phyloP scores from a whole-genome alignment of 2,113 vertebrate species.

The Brienomyrus brachyistius region DNA sequence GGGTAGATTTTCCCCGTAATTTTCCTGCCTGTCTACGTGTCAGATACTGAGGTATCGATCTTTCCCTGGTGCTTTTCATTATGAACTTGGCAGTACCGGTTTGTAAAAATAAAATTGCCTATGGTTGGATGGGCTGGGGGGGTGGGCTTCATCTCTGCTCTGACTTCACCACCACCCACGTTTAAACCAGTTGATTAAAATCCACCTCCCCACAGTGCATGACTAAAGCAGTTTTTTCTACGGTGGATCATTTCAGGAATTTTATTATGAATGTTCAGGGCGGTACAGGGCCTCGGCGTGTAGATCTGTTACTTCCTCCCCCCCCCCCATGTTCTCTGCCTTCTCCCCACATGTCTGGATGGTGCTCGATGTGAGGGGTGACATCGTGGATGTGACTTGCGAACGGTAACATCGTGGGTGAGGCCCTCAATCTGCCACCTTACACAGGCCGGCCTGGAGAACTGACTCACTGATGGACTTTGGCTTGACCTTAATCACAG shows the following conservation, averaged over 20 bases:
- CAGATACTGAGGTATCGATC: background rate
- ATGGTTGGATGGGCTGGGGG: too few relatives aligned
- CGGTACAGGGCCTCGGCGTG: background rate
- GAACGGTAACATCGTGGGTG: too few relatives aligned
- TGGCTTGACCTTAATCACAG: too few relatives aligned
- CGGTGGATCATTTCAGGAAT: background rate
- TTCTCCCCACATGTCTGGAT: too few relatives aligned
- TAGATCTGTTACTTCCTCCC: background rate
- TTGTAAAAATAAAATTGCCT: background rate
- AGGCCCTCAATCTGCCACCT: too few relatives aligned
- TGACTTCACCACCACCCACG: background rate
- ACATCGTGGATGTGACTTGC: too few relatives aligned
- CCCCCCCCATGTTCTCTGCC: too few relatives aligned
- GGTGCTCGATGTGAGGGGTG: too few relatives aligned
- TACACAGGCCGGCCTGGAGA: too few relatives aligned
- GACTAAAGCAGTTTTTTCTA: background rate
- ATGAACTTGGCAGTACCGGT: background rate
- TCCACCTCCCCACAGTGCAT: background rate
- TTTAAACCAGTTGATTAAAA: background rate
- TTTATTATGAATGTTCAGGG: background rate
- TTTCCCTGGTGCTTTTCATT: background rate
- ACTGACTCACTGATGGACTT: too few relatives aligned
- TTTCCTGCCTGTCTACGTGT: background rate
- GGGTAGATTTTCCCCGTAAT: background rate
- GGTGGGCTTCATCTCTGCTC: background rate